Base-by-base conservation (phyloP, 64 coral and sea anemone genomes). In the Porites lutea region DNA sequence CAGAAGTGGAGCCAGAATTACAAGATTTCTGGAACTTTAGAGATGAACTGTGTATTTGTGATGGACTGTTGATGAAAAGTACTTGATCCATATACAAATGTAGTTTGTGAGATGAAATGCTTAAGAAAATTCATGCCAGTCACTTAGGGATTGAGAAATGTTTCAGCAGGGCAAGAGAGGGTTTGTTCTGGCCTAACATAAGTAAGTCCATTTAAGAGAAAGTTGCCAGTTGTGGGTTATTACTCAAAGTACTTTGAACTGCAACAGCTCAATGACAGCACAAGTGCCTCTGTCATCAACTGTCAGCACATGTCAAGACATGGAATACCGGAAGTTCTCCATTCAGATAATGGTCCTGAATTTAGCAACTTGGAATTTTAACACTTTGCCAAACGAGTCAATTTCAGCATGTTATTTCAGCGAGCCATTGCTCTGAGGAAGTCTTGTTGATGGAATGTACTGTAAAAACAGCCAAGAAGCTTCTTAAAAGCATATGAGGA, bases 1-100 rank as follows among this genome's bases (percentile, higher is more conserved):
- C 90, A 27, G 22, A 64, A 65, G 22, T 92, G 59, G 71, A 74
- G 47, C 79, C 68, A 16, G 90, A 74, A 74, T 37, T 92, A 63
- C 90, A 83, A 84, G 79, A 71, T 64, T 92, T 75, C 62, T 92
- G 90, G 90, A 72, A 73, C 49, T 75, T 87, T 48, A 65, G 91
- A 86, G 71, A 89, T 78, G 87, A 78, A 78, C 50, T 78, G 50
- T 50, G 52, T 46, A 61, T 76, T 9, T 75, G 75, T 76, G 87
- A 89, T 11, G 71, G 54, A 16, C 68, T 75, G 49, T 48, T 88
- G 10, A 48, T 88, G 14, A 92, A 92, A 76, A 71, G 90, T 9
- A 80, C 63, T 74, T 22, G 72, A 13, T n/a, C 86, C 19, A 75
- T 85, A 37, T 86, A 58, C 9, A 70, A 70, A 48, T 11, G 44